A percentile compares a stretch with the other conserved stretches of the same genome.
Conservation (phyloP, 2,797 vertebrate species). For the Eremophila alpestris region DNA sequence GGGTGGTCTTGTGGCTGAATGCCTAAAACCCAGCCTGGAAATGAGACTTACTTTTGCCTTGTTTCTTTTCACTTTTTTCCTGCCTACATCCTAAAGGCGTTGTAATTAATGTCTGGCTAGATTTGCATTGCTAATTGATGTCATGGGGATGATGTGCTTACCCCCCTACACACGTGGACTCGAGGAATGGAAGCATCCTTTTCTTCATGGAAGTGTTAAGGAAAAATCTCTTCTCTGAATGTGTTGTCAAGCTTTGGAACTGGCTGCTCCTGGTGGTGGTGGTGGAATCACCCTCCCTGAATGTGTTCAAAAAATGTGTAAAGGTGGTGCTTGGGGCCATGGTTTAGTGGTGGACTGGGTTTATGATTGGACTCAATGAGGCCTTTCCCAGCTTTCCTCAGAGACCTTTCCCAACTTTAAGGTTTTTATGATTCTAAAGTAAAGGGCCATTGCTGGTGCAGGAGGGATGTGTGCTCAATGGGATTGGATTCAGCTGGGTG, state of each 20-base stretch:
- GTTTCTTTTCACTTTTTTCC: background rate
- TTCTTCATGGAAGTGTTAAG: background rate
- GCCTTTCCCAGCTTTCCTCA: background rate
- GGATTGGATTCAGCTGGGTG: background rate
- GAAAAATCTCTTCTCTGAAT: background rate
- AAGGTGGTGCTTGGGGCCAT: background rate
- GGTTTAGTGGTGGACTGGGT: background rate
- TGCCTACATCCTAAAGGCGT: background rate
- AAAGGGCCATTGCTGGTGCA: background rate
- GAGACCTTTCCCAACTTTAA: background rate
- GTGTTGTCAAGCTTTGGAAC: background rate
- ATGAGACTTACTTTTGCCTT: background rate
- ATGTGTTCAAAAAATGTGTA: background rate
- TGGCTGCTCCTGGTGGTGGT: background rate
- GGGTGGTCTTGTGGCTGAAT: background rate
- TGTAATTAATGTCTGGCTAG: background rate
- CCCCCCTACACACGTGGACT: accelerated
- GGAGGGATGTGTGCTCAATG: accelerated
- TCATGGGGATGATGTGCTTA: background rate
- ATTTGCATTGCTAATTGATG: background rate
- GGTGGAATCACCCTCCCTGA: background rate
- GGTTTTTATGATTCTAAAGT: background rate
- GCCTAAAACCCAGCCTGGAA: background rate
- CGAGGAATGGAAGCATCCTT: accelerated
- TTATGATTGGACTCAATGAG: accelerated